Conservation (phyloP, 2,113 vertebrate species). For the Hydrochoerus hydrochaeris region DNA sequence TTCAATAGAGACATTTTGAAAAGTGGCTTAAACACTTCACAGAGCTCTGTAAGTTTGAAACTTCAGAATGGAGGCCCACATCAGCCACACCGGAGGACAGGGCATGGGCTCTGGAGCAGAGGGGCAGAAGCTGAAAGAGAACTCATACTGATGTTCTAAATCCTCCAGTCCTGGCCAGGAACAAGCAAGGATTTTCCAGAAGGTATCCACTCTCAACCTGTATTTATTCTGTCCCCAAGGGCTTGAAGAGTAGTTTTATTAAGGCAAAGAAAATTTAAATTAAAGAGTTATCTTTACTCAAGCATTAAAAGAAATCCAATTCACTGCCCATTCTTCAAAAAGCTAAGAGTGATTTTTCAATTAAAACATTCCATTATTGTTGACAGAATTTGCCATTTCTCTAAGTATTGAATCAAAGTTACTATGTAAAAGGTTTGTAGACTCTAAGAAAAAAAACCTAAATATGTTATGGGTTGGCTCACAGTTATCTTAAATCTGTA, state of each 20-base stretch:
- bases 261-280: neutral
- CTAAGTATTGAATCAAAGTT: neutral
- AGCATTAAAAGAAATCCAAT: neutral
- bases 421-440: neutral
- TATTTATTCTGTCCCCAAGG: neutral
- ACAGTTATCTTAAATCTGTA: neutral
- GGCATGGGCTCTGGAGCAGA: neutral
- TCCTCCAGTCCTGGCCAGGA: neutral
- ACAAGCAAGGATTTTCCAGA: neutral
- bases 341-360: neutral
- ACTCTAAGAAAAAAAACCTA: neutral
- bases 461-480: neutral
- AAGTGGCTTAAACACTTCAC: neutral
- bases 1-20: neutral
- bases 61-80: neutral
- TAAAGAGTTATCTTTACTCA: neutral
- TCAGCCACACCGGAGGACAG: neutral
- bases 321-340: neutral
- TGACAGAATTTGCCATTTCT: neutral
- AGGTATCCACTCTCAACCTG: neutral
- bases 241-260: neutral
- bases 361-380: constrained; percentile 45
- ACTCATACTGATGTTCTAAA: neutral
- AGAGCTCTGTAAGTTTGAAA: neutral
- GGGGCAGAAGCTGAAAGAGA: neutral